Conservation (phyloP, 2,113 vertebrate species). For the Chiloscyllium plagiosum region DNA sequence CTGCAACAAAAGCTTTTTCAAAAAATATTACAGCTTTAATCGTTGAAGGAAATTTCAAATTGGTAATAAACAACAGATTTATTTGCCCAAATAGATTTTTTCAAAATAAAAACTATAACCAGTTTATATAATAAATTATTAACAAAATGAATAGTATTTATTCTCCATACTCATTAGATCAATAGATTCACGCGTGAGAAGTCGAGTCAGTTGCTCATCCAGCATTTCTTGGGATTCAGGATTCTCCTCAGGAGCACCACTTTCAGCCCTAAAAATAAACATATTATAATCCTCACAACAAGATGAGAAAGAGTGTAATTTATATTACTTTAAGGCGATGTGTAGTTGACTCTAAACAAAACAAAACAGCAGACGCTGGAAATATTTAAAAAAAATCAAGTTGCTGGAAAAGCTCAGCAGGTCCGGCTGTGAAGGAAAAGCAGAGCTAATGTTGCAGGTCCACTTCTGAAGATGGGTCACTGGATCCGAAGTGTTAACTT, state of each 20-base stretch:
- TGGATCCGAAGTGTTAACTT: too few species aligned
- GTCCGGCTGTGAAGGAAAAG: too few species aligned
- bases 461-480: too few species aligned
- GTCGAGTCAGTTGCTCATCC: constrained; percentile 82
- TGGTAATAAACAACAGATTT: neutral
- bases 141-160: neutral
- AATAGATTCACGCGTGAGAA: constrained; percentile 86
- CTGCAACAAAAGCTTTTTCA: neutral
- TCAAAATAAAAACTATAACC: neutral
- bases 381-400: too few species aligned
- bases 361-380: too few species aligned
- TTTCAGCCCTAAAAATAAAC: constrained; percentile 29
- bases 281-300: neutral
- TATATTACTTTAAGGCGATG: neutral
- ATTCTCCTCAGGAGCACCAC: constrained; percentile 69
- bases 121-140: neutral
- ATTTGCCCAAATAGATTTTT: neutral
- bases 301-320: neutral
- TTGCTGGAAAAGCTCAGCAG: too few species aligned
- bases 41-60: neutral
- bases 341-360: too few species aligned
- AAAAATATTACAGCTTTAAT: neutral
- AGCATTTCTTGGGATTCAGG: constrained; percentile 89
- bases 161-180: constrained; percentile 81
- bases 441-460: too few species aligned